phyloP scores from a whole-genome alignment of 2,113 vertebrate genomes.

The Edolisoma coerulescens region DNA sequence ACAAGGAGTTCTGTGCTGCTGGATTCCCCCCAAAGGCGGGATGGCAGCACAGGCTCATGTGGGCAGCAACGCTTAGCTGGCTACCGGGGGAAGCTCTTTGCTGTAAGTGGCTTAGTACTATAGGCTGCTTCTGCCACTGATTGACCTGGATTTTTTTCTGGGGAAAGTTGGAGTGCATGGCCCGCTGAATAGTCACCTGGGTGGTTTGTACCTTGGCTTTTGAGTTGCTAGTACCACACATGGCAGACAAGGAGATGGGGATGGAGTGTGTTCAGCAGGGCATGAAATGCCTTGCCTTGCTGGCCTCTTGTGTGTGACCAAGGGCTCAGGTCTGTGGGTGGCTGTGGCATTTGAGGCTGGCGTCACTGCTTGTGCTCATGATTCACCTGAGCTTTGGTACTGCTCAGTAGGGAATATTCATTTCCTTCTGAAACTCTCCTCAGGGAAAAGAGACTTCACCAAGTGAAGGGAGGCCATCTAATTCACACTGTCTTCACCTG shows the following conservation, averaged over 20 bases:
- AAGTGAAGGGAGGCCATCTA: constrained; percentile 55
- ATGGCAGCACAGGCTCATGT: background rate
- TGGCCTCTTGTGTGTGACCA: background rate
- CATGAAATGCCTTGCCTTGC: background rate
- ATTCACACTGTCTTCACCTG: background rate
- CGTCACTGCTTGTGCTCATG: constrained; percentile 6
- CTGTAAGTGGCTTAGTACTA: background rate
- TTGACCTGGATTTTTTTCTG: background rate
- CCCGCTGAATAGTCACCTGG: background rate
- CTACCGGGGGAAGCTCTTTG: background rate
- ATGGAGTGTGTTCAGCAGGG: background rate
- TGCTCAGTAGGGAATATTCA: constrained; percentile 20
- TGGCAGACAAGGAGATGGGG: background rate
- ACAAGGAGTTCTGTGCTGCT: background rate
- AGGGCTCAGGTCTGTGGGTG: constrained; percentile 39
- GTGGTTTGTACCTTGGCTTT: background rate
- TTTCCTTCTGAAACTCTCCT: constrained; percentile 27
- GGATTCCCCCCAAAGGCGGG: background rate
- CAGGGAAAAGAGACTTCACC: constrained; percentile 63
- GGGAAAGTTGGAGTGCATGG: background rate
- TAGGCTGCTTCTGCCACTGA: background rate
- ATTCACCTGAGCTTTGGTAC: constrained; percentile 29
- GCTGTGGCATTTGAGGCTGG: constrained; percentile 7
- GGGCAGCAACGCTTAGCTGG: background rate
- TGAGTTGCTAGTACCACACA: background rate